A percentile compares a stretch with the other conserved stretches of the same genome.
Evolutionary conservation across 2,888 invertebrate genomes (phyloP).

Genomic region (Onthophagus sagittarius): DNA sequence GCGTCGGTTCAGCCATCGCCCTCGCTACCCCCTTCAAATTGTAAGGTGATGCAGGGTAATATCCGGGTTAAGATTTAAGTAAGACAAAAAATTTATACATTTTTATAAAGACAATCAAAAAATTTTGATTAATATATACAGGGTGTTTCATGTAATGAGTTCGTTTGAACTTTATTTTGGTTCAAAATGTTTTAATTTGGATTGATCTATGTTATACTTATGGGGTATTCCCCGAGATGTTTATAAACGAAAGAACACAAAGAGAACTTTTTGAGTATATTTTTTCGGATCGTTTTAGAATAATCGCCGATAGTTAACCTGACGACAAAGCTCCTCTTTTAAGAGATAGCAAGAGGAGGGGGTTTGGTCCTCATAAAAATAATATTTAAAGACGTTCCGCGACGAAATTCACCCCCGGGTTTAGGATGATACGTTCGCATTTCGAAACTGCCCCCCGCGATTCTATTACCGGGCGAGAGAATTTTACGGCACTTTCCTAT

Average conservation of each 20-base stretch:
- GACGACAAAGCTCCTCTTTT: background rate
- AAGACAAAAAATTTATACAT: too few relatives aligned
- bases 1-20: conserved; percentile 34
- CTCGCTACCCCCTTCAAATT: conserved; percentile 24
- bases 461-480: background rate
- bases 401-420: background rate
- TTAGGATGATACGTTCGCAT: background rate
- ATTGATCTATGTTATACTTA: too few relatives aligned
- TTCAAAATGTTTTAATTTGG: too few relatives aligned
- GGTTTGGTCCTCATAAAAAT: background rate
- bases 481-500: background rate
- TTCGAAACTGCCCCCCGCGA: background rate
- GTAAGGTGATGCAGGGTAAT: background rate
- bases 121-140: too few relatives aligned
- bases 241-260: too few relatives aligned
- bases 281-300: background rate
- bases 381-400: background rate
- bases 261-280: background rate
- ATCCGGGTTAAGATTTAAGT: background rate
- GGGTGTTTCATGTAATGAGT: too few relatives aligned
- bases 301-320: background rate
- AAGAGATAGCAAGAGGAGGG: too few relatives aligned
- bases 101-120: too few relatives aligned
- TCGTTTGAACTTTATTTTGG: too few relatives aligned
- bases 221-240: too few relatives aligned